Evolutionary conservation across 2,888 invertebrate genomes (phyloP), one percentile per base, ranked within the genome.

Genomic region (Lithophane ornitopus): DNA sequence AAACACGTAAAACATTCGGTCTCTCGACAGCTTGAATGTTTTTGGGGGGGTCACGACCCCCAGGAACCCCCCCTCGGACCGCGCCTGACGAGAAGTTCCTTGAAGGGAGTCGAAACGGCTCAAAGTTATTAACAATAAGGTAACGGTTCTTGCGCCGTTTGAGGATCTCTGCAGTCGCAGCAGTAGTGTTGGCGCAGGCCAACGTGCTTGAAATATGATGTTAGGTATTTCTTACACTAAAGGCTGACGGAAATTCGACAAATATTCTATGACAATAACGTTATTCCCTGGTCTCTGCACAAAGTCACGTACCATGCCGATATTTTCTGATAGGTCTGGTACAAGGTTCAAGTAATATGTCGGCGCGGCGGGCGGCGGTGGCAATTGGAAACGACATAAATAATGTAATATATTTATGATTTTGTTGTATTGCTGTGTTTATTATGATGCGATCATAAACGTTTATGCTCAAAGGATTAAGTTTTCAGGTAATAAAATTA

Each of bases 361-460:
- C 34, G 34, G 34, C 34, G 34, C 34, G 34, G 34, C 34, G 34
- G 34, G 34, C 6, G 39, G 46, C 19, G 9, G 41, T 26, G 41
- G 46, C 28, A 74, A 39, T 9, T n/a, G 16, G 19, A 1, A 19
- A 41, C n/a, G 4, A 52, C 19, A 41, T 59, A 69, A 46, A 63
- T 82, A 52, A 59, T 22, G 44, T 74, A 39, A 65, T 54, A 28
- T 19, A 70, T 49, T 56, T 74, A 74, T 28, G 39, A 46, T 56
- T 44, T 26, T n/a, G 9, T 62, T 41, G 46, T 81, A 63, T 77
- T 81, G 34, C 19, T 26, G 22, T 74, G 41, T 83, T 70, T 70
- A 67, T 66, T 79, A 71, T 62, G 28, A 67, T n/a, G 12, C 2
- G 56, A 46, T 67, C 8, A 67, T 83, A 80, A 72, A 78, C n/a